phyloP scores from a whole-genome alignment of 2,888 invertebrate genomes.

The Orthosia incerta region DNA sequence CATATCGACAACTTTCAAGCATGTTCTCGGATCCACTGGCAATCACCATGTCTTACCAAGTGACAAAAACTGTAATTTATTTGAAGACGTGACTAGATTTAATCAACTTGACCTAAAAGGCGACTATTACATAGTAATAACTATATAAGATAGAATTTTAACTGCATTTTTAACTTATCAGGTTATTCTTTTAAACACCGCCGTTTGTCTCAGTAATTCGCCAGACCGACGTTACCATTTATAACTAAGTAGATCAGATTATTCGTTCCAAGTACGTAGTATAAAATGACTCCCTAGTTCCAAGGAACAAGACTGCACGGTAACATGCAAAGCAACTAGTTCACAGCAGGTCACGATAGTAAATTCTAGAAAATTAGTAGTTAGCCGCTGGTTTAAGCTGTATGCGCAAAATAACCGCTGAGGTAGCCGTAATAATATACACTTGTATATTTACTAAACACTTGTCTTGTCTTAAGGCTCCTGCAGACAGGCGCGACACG shows the following conservation, averaged over 20 bases:
- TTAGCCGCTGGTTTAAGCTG: constrained; percentile 7
- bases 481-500: neutral
- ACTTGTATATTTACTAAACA: neutral
- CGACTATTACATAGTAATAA: neutral
- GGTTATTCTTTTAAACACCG: neutral
- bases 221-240: neutral
- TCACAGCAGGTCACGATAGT: constrained; percentile 29
- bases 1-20: too few species aligned
- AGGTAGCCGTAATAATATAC: constrained; percentile 4
- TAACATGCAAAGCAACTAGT: constrained; percentile 19
- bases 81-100: neutral
- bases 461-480: constrained; percentile 1
- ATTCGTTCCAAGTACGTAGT: constrained; percentile 1
- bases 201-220: neutral
- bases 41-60: too few species aligned
- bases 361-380: constrained; percentile 25
- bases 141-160: neutral
- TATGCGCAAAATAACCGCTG: neutral
- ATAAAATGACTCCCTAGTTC: constrained; percentile 10
- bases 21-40: too few species aligned
- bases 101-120: neutral
- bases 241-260: neutral
- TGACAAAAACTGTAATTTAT: too few species aligned
- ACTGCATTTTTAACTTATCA: too few species aligned
- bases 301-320: constrained; percentile 29